Evolutionary conservation across 2,113 vertebrate genomes (phyloP).

Genomic region (Labeo rohita): DNA sequence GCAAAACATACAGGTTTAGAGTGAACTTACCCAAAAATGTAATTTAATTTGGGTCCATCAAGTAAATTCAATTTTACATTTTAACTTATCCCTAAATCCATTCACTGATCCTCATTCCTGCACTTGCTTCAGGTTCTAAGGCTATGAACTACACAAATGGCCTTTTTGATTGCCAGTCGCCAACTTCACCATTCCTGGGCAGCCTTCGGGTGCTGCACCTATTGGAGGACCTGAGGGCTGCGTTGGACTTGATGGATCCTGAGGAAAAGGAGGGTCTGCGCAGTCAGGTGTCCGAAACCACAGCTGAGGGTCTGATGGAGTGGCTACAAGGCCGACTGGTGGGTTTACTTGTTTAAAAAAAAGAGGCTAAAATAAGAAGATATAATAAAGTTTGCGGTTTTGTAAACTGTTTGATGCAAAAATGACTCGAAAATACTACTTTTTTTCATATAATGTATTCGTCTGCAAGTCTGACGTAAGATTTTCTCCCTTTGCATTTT

Average conservation of each 20-base stretch:
- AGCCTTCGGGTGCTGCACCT: slow-evolving; percentile 90
- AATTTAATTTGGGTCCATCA: not conserved
- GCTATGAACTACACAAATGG: slow-evolving; percentile 95
- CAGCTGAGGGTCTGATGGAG: slow-evolving; percentile 82
- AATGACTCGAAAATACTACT: not conserved
- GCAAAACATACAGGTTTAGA: not conserved
- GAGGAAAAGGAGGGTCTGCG: slow-evolving; percentile 90
- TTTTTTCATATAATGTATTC: not conserved
- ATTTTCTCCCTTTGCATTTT: slow-evolving; percentile 8
- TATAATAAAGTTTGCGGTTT: not conserved
- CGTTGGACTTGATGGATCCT: slow-evolving; percentile 90
- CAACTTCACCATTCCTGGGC: slow-evolving; percentile 92
- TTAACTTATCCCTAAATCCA: not conserved
- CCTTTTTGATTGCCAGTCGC: slow-evolving; percentile 96
- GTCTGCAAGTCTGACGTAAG: not conserved
- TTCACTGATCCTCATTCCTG: not conserved
- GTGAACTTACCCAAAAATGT: not conserved
- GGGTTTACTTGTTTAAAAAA: slow-evolving; percentile 10
- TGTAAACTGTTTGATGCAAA: not conserved
- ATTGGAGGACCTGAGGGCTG: slow-evolving; percentile 88
- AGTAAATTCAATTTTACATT: not conserved
- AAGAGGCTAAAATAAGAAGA: not conserved
- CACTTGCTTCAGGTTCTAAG: slow-evolving; percentile 86
- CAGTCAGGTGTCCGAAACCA: slow-evolving; percentile 90
- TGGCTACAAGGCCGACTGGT: slow-evolving; percentile 95